phyloP scores from a whole-genome alignment of 1,140 invertebrate species.

The Carposina sasakii region DNA sequence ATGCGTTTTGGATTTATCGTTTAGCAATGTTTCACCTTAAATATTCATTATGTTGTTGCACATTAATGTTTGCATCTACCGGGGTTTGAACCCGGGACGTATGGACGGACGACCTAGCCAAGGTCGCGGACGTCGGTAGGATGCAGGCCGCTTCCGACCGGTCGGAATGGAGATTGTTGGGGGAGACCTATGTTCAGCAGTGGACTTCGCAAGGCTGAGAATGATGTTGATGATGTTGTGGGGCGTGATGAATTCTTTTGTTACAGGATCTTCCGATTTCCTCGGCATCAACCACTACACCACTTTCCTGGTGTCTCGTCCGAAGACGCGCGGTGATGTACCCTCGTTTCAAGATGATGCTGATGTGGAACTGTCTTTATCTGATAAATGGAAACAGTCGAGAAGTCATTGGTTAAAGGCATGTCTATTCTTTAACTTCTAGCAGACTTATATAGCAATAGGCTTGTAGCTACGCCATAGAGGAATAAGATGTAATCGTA shows the following conservation, averaged over 20 bases:
- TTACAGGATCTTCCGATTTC: slow-evolving; percentile 74
- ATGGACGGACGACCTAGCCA: too few species aligned
- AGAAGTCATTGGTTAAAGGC: slow-evolving; percentile 40
- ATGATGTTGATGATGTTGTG: neutral
- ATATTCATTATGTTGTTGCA: too few species aligned
- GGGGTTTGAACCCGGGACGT: too few species aligned
- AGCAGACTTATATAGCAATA: too few species aligned
- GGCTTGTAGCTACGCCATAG: too few species aligned
- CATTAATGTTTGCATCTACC: too few species aligned
- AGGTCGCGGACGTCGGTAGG: neutral
- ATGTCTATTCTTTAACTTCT: slow-evolving; percentile 1
- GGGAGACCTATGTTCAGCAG: neutral
- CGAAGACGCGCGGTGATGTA: neutral
- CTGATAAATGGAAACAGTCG: slow-evolving; percentile 22
- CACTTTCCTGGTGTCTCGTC: slow-evolving; percentile 35
- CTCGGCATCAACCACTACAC: slow-evolving; percentile 77
- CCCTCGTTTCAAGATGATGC: slow-evolving; percentile 30
- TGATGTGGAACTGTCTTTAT: slow-evolving; percentile 15
- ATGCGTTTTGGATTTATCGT: too few species aligned
- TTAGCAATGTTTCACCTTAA: too few species aligned
- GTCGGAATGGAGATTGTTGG: too few species aligned
- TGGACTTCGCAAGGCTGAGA: neutral
- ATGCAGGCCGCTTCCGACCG: too few species aligned
- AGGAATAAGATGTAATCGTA: too few species aligned
- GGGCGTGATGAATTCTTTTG: neutral